Percentiles rank a stretch among this genome's conserved stretches.
Conservation (phyloP, 2,888 invertebrate genomes). For the Microchrysa polita region DNA sequence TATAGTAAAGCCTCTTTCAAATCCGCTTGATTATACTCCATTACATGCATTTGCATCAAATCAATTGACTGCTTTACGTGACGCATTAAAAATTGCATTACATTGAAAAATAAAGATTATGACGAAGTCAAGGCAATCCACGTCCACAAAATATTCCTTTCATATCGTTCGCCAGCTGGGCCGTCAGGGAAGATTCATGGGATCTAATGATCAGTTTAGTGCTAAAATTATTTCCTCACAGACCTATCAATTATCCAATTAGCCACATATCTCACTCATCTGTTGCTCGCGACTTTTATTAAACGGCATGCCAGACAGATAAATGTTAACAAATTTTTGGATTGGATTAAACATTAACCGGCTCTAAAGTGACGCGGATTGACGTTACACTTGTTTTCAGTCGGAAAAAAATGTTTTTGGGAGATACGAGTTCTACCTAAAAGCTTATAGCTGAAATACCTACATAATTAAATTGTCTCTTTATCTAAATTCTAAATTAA, state of each 20-base stretch:
- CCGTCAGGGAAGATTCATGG: background rate
- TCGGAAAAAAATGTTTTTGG: no score
- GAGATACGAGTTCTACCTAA: no score
- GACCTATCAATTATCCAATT: constrained; percentile 1
- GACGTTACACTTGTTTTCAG: background rate
- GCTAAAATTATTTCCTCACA: background rate
- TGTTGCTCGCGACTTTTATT: background rate
- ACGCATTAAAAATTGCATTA: background rate
- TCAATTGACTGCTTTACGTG: background rate
- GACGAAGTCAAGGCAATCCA: constrained; percentile 5
- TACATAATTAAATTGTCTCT: no score
- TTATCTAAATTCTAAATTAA: no score
- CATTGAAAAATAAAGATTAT: background rate
- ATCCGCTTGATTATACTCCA: background rate
- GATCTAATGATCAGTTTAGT: background rate
- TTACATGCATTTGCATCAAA: background rate
- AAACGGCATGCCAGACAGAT: background rate
- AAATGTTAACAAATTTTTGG: background rate
- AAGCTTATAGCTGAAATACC: no score
- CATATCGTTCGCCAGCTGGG: background rate
- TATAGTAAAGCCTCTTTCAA: background rate
- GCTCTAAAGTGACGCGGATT: background rate
- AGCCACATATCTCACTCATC: background rate
- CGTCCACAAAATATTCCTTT: background rate
- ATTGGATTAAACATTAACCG: no score